These are phyloP conservation scores for Oncorhynchus mykiss DNA, from an alignment of 2,113 vertebrate species.

Conservation along the genomic window DNA sequence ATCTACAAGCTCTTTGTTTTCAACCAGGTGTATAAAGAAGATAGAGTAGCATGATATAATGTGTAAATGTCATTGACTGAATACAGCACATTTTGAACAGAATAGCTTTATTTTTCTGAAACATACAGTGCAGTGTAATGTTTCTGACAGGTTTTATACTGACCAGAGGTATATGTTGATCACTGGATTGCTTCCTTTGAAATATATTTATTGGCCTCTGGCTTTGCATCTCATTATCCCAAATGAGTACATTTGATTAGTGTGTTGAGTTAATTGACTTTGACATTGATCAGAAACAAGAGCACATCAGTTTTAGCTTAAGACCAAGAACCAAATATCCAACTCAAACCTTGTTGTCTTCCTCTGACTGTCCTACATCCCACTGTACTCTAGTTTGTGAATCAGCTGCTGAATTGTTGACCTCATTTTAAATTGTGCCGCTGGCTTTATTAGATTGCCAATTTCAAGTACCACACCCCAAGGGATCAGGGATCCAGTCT, in stretches of 20 bases:
- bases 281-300: too few species aligned
- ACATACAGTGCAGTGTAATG: too few species aligned
- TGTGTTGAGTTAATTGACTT: not conserved
- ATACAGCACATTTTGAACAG: too few species aligned
- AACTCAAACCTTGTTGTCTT: not conserved
- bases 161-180: too few species aligned
- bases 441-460: constrained; percentile 3
- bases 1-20: not conserved
- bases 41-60: too few species aligned
- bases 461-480: not conserved
- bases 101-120: too few species aligned
- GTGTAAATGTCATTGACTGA: too few species aligned
- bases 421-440: constrained; percentile 9
- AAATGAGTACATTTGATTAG: not conserved
- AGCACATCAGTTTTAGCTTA: not conserved
- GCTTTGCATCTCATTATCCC: not conserved
- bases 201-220: too few species aligned
- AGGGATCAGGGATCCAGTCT: too few species aligned
- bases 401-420: not conserved
- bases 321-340: not conserved
- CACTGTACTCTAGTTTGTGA: not conserved
- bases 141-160: too few species aligned
- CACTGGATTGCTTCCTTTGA: too few species aligned
- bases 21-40: not conserved
- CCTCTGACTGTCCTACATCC: not conserved